Conservation (phyloP, 2,797 vertebrate genomes). For the Rhodeus uyekii region DNA sequence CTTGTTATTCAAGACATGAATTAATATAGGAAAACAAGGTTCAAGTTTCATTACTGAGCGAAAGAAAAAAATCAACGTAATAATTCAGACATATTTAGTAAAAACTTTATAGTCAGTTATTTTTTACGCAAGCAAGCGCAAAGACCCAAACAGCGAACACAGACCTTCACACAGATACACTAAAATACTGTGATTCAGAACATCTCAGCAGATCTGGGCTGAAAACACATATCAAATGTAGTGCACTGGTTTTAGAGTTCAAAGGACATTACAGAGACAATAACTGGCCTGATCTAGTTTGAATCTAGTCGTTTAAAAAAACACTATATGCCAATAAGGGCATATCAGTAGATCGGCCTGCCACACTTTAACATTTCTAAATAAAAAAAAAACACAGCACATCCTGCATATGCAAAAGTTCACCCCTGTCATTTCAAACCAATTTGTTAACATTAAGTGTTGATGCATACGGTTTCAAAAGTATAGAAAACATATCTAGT, state of each 20-base stretch:
- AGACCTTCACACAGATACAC: background rate
- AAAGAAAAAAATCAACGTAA: background rate
- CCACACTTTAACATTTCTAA: background rate
- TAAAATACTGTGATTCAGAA: background rate
- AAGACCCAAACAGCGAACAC: background rate
- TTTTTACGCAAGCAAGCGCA: background rate
- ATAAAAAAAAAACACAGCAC: background rate
- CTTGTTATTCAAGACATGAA: background rate
- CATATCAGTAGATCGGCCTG: background rate
- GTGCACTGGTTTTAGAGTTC: slow-evolving; percentile 10
- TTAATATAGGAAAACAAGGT: background rate
- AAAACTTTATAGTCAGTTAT: background rate
- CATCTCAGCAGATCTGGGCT: slow-evolving; percentile 14
- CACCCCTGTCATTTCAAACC: background rate
- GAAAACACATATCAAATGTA: background rate
- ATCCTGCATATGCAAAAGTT: background rate
- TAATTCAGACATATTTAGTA: background rate
- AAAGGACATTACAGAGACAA: background rate
- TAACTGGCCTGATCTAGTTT: background rate
- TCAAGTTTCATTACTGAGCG: background rate
- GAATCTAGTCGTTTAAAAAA: background rate
- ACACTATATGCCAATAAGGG: background rate
- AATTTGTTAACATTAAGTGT: background rate
- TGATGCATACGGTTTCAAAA: background rate
- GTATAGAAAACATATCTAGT: no score